These are phyloP conservation scores for Xanthorhoe spadicearia DNA, from an alignment of 2,888 invertebrate genomes.

Conservation along the genomic window DNA sequence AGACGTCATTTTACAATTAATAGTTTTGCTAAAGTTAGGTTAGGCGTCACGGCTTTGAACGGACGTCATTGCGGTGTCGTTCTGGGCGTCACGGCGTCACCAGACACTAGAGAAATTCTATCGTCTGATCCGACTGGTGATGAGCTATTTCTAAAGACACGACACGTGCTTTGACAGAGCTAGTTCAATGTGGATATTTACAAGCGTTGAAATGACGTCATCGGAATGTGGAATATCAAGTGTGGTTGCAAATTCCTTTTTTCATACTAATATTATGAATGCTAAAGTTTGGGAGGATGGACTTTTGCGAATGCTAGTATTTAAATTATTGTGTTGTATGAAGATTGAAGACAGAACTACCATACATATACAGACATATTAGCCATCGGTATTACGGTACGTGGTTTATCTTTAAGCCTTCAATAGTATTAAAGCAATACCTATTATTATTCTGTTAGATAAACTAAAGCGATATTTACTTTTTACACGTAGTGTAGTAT, in stretches of 20 bases:
- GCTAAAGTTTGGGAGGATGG: too few species aligned
- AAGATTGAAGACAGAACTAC: neutral
- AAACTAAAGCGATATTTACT: neutral
- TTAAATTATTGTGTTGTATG: neutral
- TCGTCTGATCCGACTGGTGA: constrained; percentile 46
- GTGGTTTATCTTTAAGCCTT: neutral
- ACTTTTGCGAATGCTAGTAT: neutral
- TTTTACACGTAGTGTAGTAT: constrained; percentile 1
- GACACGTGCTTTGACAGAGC: constrained; percentile 44
- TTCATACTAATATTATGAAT: too few species aligned
- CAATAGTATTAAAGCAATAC: neutral
- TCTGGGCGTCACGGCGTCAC: constrained; percentile 43
- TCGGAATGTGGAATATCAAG: constrained; percentile 24
- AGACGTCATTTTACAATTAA: constrained; percentile 45
- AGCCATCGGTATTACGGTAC: neutral
- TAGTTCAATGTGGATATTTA: constrained; percentile 46
- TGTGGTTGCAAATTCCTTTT: neutral
- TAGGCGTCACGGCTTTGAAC: constrained; percentile 44
- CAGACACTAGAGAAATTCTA: constrained; percentile 45
- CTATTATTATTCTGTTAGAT: neutral
- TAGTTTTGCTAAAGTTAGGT: constrained; percentile 29
- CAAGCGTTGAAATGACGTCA: constrained; percentile 26
- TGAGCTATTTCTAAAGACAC: constrained; percentile 51
- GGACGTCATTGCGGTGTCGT: constrained; percentile 43
- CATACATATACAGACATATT: neutral